These are phyloP conservation scores for Anarsia innoxiella DNA, from an alignment of 2,888 invertebrate species.

Conservation along the genomic window DNA sequence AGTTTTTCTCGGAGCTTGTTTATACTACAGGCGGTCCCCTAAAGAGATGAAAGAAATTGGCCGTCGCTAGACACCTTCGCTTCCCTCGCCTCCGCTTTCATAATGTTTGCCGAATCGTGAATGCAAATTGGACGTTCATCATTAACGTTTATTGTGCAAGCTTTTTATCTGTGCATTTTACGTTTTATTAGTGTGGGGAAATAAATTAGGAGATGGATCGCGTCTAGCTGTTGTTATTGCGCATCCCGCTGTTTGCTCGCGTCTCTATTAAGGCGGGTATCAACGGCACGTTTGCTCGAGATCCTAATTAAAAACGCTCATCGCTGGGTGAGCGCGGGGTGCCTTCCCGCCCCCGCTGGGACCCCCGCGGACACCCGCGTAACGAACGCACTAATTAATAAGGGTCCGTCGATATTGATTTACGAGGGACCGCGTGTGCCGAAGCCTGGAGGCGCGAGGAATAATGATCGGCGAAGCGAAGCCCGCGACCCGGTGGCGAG, in stretches of 20 bases:
- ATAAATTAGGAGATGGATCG: background rate
- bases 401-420: slow-evolving; percentile 73
- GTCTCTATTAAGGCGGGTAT: slow-evolving; percentile 10
- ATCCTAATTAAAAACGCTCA: slow-evolving; percentile 70
- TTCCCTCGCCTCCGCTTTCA: slow-evolving; percentile 28
- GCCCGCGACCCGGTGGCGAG: too few species aligned
- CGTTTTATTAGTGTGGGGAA: background rate
- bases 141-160: slow-evolving; percentile 31
- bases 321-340: slow-evolving; percentile 28
- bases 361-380: slow-evolving; percentile 46
- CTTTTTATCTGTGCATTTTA: slow-evolving; percentile 7
- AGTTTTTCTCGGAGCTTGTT: slow-evolving; percentile 41
- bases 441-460: slow-evolving; percentile 25
- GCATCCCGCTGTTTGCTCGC: slow-evolving; percentile 6
- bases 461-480: too few species aligned
- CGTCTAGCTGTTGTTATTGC: background rate
- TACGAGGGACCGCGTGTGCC: slow-evolving; percentile 54
- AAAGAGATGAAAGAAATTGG: slow-evolving; percentile 37
- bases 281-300: slow-evolving; percentile 7
- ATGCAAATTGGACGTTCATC: slow-evolving; percentile 46
- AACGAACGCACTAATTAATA: slow-evolving; percentile 73
- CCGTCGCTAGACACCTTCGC: slow-evolving; percentile 15
- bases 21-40: slow-evolving; percentile 28
- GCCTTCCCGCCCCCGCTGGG: slow-evolving; percentile 15
- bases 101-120: slow-evolving; percentile 37